Percentiles rank a stretch among this genome's conserved stretches.
Evolutionary conservation across 2,113 vertebrate species (phyloP).

Genomic region (Morone saxatilis): DNA sequence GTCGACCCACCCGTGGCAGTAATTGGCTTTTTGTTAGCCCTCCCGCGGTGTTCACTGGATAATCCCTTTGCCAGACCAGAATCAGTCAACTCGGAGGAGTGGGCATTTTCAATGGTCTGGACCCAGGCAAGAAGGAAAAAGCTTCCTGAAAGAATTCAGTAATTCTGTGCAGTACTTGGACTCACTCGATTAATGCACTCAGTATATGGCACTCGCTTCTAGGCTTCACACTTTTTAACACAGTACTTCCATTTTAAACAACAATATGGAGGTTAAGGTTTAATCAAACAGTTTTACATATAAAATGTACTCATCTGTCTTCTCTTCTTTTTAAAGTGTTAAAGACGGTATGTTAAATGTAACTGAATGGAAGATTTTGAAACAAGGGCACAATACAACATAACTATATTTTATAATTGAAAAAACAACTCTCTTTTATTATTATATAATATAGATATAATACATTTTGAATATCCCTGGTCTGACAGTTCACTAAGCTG

Average conservation of each 20-base stretch:
- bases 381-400: not conserved
- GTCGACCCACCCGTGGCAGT: too few species aligned
- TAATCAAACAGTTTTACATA: not conserved
- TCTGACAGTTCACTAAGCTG: not conserved
- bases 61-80: too few species aligned
- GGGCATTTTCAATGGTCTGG: too few species aligned
- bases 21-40: too few species aligned
- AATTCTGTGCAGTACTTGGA: not conserved
- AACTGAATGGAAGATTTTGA: not conserved
- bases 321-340: not conserved
- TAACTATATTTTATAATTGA: not conserved
- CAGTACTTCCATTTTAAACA: not conserved
- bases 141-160: not conserved
- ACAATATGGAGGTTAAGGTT: not conserved
- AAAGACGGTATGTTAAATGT: not conserved
- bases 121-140: not conserved
- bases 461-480: not conserved
- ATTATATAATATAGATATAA: too few species aligned
- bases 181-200: constrained; percentile 1
- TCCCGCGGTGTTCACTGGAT: too few species aligned
- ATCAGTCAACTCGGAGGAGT: too few species aligned
- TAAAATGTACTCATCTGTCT: not conserved
- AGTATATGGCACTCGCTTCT: not conserved
- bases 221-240: not conserved
- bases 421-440: not conserved